Evolutionary conservation across 1,140 invertebrate species (phyloP).

Genomic region (Drosophila lacertosa): DNA sequence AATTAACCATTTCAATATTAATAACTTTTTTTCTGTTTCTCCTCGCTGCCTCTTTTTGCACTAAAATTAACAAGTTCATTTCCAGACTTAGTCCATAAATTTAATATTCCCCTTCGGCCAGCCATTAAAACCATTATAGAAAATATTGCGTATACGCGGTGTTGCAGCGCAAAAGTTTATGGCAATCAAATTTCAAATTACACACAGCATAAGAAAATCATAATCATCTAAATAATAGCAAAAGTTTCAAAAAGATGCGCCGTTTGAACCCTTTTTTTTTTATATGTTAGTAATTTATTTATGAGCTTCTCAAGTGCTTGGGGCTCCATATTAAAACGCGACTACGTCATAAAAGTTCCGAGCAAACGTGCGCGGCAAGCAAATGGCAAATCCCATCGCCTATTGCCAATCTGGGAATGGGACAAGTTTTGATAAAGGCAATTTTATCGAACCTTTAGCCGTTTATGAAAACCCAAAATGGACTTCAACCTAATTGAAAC

Average conservation of each 20-base stretch:
- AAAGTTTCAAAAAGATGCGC: conserved; percentile 56
- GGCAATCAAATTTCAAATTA: conserved; percentile 48
- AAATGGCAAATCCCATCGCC: conserved; percentile 31
- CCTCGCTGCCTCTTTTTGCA: background rate
- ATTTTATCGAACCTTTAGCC: conserved; percentile 12
- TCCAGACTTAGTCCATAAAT: conserved; percentile 24
- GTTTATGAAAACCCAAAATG: conserved; percentile 20
- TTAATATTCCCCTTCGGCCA: conserved; percentile 21
- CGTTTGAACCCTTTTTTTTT: conserved; percentile 57
- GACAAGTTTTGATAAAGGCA: conserved; percentile 6
- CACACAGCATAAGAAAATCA: conserved; percentile 19
- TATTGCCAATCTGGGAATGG: background rate
- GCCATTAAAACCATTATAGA: conserved; percentile 17
- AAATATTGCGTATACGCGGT: conserved; percentile 43
- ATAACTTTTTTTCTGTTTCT: no score
- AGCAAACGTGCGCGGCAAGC: conserved; percentile 60
- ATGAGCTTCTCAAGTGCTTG: conserved; percentile 47
- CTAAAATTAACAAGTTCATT: background rate
- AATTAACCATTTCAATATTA: no score
- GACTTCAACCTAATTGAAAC: conserved; percentile 28
- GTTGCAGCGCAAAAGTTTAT: conserved; percentile 24
- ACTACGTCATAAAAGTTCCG: conserved; percentile 76
- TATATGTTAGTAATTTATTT: conserved; percentile 66
- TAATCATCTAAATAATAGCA: conserved; percentile 59
- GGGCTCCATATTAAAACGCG: conserved; percentile 63